A percentile compares a stretch with the other conserved stretches of the same genome.
phyloP scores from a whole-genome alignment of 2,888 invertebrate genomes.

The Micoletzkya japonica region DNA sequence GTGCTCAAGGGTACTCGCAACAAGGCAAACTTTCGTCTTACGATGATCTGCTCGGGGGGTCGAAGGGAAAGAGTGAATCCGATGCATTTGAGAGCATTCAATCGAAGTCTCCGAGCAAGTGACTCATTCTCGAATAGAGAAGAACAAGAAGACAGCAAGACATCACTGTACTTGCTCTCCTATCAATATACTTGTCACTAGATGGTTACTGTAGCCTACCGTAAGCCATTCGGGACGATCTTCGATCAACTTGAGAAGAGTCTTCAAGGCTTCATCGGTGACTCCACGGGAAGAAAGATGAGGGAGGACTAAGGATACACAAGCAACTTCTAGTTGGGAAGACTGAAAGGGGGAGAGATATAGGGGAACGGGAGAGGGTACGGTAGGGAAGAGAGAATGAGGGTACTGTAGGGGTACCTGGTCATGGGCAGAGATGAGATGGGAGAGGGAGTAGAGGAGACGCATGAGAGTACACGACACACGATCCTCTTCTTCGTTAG shows the following conservation, averaged over 20 bases:
- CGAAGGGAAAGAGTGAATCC: slow-evolving; percentile 40
- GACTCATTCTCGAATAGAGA: slow-evolving; percentile 25
- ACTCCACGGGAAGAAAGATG: slow-evolving; percentile 11
- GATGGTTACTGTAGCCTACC: slow-evolving; percentile 20
- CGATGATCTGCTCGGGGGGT: slow-evolving; percentile 39
- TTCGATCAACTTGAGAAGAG: slow-evolving; percentile 35
- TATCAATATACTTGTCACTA: neutral
- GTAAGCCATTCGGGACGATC: slow-evolving; percentile 34
- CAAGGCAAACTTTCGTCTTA: neutral
- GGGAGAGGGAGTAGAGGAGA: slow-evolving; percentile 37
- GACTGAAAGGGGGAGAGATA: slow-evolving; percentile 12
- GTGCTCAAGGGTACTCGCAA: neutral
- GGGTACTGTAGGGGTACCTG: slow-evolving; percentile 32
- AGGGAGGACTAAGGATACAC: slow-evolving; percentile 7
- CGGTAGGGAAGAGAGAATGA: slow-evolving; percentile 14
- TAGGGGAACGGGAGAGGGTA: slow-evolving; percentile 3
- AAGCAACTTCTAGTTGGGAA: slow-evolving; percentile 1
- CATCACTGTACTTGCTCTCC: slow-evolving; percentile 1
- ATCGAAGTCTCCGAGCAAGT: slow-evolving; percentile 24
- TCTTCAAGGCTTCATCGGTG: slow-evolving; percentile 30
- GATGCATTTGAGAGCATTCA: slow-evolving; percentile 45
- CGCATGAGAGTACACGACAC: slow-evolving; percentile 39
- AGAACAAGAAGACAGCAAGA: slow-evolving; percentile 10
- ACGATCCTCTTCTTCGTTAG: slow-evolving; percentile 31
- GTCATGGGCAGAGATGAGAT: slow-evolving; percentile 43